These are phyloP conservation scores for Chaetodon trifascialis DNA, from an alignment of 2,113 vertebrate genomes.

Conservation along the genomic window DNA sequence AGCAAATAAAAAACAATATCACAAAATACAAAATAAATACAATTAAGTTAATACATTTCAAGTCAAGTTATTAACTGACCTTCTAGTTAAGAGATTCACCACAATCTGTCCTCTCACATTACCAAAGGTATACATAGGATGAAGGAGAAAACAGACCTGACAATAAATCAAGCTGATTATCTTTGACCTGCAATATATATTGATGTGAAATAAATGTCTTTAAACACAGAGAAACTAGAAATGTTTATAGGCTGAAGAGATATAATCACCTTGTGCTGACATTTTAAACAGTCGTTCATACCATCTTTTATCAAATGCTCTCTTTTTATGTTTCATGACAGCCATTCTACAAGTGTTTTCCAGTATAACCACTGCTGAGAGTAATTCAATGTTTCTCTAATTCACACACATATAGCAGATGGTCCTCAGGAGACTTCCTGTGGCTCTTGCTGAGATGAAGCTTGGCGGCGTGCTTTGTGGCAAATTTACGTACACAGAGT, in stretches of 20 bases:
- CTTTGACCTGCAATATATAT: conserved; percentile 65
- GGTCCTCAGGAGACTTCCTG: conserved; percentile 96
- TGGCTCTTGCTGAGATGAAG: conserved; percentile 98
- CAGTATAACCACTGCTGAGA: conserved; percentile 60
- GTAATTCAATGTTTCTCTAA: conserved; percentile 91
- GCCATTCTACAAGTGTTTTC: conserved; percentile 55
- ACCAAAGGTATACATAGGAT: conserved; percentile 39
- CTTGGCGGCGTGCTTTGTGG: conserved; percentile 97
- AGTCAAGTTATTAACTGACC: conserved; percentile 74
- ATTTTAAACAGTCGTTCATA: conserved; percentile 89
- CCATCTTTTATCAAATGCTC: conserved; percentile 80
- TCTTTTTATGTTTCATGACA: conserved; percentile 30
- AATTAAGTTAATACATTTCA: conserved; percentile 71
- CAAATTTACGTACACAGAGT: conserved; percentile 96
- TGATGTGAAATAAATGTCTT: conserved; percentile 67
- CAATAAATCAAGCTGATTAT: conserved; percentile 47
- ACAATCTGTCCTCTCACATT: conserved; percentile 33
- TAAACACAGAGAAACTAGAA: conserved; percentile 82
- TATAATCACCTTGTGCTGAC: conserved; percentile 94
- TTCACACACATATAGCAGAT: conserved; percentile 94
- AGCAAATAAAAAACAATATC: conserved; percentile 71
- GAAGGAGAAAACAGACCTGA: conserved; percentile 41
- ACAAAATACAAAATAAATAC: conserved; percentile 81
- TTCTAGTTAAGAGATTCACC: conserved; percentile 64
- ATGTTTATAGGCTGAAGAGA: conserved; percentile 87